Evolutionary conservation across 2,113 vertebrate genomes (phyloP).

Genomic region (Dipodomys spectabilis): DNA sequence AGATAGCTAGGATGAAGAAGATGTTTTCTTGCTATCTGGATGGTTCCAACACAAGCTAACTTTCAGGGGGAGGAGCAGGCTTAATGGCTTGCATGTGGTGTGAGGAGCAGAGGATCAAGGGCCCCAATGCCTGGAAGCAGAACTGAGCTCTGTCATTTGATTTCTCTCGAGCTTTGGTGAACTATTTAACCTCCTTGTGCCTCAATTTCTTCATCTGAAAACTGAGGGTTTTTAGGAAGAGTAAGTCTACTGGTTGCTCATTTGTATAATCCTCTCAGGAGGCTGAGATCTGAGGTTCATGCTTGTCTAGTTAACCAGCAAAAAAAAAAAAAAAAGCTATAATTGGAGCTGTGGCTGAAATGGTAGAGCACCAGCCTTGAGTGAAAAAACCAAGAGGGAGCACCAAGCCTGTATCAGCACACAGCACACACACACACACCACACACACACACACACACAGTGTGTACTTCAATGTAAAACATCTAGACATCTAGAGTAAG

Average conservation of each 20-base stretch:
- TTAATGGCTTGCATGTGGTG: not conserved
- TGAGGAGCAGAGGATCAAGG: not conserved
- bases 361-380: too few relatives aligned
- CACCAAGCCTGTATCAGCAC: too few relatives aligned
- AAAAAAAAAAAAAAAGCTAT: too few relatives aligned
- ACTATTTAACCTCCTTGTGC: not conserved
- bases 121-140: not conserved
- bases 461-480: not conserved
- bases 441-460: too few relatives aligned
- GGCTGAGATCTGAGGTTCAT: too few relatives aligned
- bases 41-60: not conserved
- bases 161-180: not conserved
- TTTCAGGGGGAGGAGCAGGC: not conserved
- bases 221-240: not conserved
- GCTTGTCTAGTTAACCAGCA: too few relatives aligned
- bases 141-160: not conserved
- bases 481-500: not conserved
- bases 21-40: not conserved
- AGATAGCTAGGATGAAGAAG: not conserved
- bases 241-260: not conserved
- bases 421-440: too few relatives aligned
- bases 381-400: too few relatives aligned
- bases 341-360: too few relatives aligned
- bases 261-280: too few relatives aligned
- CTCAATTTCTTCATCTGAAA: conserved; percentile 24